Evolutionary conservation across 2,888 invertebrate species (phyloP), one percentile per base, ranked within the genome.

Genomic region (Rhagophthalmus giganteus): DNA sequence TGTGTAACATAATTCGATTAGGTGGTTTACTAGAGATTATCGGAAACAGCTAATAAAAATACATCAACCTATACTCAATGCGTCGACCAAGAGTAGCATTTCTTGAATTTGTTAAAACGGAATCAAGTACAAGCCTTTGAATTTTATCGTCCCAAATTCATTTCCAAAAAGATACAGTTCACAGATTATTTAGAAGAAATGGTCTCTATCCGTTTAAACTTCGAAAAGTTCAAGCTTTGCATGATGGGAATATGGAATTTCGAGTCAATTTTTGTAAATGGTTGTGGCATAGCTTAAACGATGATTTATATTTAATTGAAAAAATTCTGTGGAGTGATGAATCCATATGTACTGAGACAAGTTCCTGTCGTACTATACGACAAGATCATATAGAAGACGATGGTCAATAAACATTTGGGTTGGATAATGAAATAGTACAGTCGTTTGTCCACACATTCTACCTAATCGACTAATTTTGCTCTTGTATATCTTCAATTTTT

Each of bases 361-460:
- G 38, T 38, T 14, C 27, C 38, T 27, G 26, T 27, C 26, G 27
- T 27, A 38, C 12, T 37, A 38, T 38, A 27, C 38, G 25, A 15
- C 10, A 34, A 34, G n/a, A 16, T 20, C 20, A 25, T 35, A 35
- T 25, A 24, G 12, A 25, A 35, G 25, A 35, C 26, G 38, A 27
- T 38, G 26, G 14, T 27, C 26, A 38, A 27, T 38, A 20, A 20
- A 20, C 7, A 20, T 20, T 20, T 20, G 20, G 20, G 20, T 7
- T 20, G 20, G 20, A 7, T 20, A 5, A 20, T 20, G 3, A 20
- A 20, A 20, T 20, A 20, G 7, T 20, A 5, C 3, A 5, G 20
- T 5, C 3, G 7, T 20, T 20, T 3, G 20, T 20, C 7, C 20
- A 20, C 7, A 7, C 20, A 20, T 20, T 20, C 20, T 20, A 20